phyloP scores from a whole-genome alignment of 2,113 vertebrate genomes.

The Axis porcinus region DNA sequence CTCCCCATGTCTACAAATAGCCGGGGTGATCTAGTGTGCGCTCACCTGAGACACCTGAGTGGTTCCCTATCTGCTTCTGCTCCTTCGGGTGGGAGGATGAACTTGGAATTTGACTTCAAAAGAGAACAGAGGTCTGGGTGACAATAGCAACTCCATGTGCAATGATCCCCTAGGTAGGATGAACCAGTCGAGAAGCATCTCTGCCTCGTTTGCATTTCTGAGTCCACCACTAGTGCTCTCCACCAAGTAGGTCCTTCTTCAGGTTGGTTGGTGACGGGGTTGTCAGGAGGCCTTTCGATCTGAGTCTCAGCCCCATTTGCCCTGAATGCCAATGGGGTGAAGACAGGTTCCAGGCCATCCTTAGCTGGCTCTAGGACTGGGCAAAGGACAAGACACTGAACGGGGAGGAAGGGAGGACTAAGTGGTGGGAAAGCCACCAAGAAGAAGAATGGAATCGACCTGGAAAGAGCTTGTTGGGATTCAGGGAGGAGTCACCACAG shows the following conservation, averaged over 20 bases:
- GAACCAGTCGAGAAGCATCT: background rate
- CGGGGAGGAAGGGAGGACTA: background rate
- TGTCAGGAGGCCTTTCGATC: background rate
- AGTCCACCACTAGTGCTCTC: background rate
- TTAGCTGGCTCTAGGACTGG: background rate
- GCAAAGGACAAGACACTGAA: background rate
- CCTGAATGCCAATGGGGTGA: background rate
- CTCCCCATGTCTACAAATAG: slow-evolving; percentile 10
- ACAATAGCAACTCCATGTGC: background rate
- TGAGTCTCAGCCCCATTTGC: background rate
- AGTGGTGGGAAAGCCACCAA: background rate
- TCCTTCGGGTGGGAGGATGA: slow-evolving; percentile 45
- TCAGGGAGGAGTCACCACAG: background rate
- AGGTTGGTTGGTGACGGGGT: background rate
- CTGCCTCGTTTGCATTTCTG: background rate
- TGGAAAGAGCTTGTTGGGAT: background rate
- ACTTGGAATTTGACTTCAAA: slow-evolving; percentile 42
- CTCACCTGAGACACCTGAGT: slow-evolving; percentile 50
- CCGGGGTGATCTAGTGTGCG: slow-evolving; percentile 43
- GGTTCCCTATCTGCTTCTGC: slow-evolving; percentile 8
- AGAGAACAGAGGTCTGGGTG: slow-evolving; percentile 25
- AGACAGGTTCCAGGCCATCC: background rate
- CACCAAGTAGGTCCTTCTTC: background rate
- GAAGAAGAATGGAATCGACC: background rate
- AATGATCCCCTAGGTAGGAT: background rate